Evolutionary conservation across 2,113 vertebrate genomes (phyloP).

Genomic region (Rousettus leschenaultii): DNA sequence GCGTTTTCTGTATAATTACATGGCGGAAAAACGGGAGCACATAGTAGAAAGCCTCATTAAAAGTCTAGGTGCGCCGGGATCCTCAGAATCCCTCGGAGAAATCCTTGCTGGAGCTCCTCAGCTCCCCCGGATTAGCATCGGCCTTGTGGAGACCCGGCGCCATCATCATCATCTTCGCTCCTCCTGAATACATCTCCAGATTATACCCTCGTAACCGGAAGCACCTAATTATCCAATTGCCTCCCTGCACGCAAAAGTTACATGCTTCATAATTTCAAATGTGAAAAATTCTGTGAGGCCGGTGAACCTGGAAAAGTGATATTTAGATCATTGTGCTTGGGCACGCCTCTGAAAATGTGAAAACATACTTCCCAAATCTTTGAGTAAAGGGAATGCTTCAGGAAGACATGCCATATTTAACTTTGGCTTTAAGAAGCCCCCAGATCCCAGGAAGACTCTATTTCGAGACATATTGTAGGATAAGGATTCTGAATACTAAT

Average conservation of each 20-base stretch:
- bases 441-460: not conserved
- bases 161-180: not conserved
- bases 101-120: not conserved
- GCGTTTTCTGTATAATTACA: not conserved
- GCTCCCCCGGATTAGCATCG: not conserved
- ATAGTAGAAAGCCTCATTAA: not conserved
- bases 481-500: not conserved
- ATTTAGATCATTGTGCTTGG: not conserved
- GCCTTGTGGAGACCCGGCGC: not conserved
- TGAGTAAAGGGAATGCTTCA: not conserved
- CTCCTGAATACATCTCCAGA: not conserved
- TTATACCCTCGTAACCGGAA: not conserved
- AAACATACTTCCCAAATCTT: not conserved
- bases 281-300: not conserved
- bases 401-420: not conserved
- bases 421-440: not conserved
- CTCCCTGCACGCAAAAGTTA: not conserved
- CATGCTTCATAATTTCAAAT: conserved; percentile 1
- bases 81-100: not conserved
- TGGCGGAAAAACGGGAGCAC: not conserved
- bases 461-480: not conserved
- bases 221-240: not conserved
- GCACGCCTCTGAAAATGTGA: not conserved
- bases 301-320: not conserved
- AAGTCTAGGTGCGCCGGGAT: not conserved